Evolutionary conservation across 2,797 vertebrate species (phyloP).

Genomic region (Okamejei kenojei): DNA sequence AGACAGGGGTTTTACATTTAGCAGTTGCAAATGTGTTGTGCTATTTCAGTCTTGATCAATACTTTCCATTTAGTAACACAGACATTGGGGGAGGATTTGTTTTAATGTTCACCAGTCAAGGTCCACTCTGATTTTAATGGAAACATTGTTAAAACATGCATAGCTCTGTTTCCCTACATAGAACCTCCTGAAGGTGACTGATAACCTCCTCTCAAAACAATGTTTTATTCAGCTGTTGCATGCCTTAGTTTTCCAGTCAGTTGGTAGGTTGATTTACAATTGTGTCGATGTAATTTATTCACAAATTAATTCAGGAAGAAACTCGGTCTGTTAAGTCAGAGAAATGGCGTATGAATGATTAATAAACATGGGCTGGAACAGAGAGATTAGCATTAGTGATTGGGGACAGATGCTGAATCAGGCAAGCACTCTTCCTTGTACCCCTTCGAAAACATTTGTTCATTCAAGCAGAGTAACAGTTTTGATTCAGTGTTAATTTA

Average conservation of each 20-base stretch:
- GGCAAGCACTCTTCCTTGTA: conserved; percentile 24
- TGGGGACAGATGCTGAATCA: conserved; percentile 30
- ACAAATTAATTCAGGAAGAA: conserved; percentile 36
- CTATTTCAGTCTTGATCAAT: neutral
- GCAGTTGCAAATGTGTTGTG: neutral
- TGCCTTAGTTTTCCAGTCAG: conserved; percentile 20
- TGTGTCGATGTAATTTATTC: conserved; percentile 24
- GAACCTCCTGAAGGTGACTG: neutral
- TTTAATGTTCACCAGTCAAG: neutral
- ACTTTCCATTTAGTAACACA: neutral
- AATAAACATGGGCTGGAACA: conserved; percentile 37
- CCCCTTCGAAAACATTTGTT: conserved; percentile 25
- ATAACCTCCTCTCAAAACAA: conserved; percentile 26
- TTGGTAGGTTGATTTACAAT: conserved; percentile 37
- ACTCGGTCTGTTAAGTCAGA: conserved; percentile 34
- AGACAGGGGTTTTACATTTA: too few relatives aligned
- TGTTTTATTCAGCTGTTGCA: conserved; percentile 34
- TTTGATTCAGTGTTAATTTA: conserved; percentile 30
- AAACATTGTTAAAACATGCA: conserved; percentile 2
- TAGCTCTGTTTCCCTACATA: neutral
- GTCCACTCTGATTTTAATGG: neutral
- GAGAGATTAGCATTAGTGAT: conserved; percentile 34
- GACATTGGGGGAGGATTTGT: neutral
- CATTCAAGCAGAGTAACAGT: conserved; percentile 29
- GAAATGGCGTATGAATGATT: conserved; percentile 17